Evolutionary conservation across 2,113 vertebrate genomes (phyloP).

Genomic region (Salvelinus sp.): DNA sequence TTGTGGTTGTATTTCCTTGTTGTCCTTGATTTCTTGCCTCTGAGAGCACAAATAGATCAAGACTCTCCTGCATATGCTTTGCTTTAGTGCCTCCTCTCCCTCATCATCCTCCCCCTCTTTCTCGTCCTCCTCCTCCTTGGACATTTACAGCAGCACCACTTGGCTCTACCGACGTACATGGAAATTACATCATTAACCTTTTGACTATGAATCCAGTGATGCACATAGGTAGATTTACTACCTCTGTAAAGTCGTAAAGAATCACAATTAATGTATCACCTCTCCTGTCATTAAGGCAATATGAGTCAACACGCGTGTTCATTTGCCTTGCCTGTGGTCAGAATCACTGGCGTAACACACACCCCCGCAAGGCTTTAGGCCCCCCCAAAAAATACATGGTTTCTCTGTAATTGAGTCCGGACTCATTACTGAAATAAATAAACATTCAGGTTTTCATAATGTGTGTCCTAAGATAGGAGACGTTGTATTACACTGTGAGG

Average conservation of each 20-base stretch:
- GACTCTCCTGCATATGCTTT: too few relatives aligned
- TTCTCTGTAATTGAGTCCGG: neutral
- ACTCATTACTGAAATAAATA: neutral
- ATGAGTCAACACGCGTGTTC: neutral
- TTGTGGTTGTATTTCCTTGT: too few relatives aligned
- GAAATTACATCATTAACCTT: neutral
- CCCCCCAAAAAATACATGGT: neutral
- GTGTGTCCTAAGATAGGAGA: neutral
- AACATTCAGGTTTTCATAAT: neutral
- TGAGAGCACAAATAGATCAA: too few relatives aligned
- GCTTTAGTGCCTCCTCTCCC: too few relatives aligned
- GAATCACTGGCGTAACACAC: neutral
- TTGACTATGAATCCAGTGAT: conserved; percentile 4
- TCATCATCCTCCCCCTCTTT: neutral
- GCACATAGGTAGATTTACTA: neutral
- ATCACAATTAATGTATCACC: too few relatives aligned
- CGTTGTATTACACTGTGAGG: neutral
- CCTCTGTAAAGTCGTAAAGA: neutral
- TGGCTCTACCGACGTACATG: neutral
- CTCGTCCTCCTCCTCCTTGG: too few relatives aligned
- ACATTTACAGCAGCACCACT: too few relatives aligned
- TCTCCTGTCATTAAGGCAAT: neutral
- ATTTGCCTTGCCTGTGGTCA: neutral
- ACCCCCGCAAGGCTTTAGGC: too few relatives aligned
- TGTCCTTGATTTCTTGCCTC: conserved; percentile 5